Base-by-base conservation (phyloP, 2,888 invertebrate genomes). In the Campopleginae sp. region DNA sequence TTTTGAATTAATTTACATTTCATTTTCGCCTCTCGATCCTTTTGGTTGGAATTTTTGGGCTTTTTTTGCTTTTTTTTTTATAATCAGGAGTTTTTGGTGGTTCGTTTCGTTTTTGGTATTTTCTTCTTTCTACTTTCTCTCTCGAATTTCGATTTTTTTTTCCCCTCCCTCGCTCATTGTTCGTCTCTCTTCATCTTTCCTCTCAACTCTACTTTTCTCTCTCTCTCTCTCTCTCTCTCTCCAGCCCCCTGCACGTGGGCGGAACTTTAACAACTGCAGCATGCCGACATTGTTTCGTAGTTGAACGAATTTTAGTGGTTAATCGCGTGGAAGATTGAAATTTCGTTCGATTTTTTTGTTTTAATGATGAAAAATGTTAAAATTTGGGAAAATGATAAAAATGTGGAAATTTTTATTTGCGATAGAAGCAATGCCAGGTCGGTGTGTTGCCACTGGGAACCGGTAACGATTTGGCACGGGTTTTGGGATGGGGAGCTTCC, bases 401-500 rank as follows among this genome's bases (percentile, higher is more conserved):
- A 27, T 58, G 1, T 58, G 58, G 6, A 58, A 10, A 6, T 14
- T 12, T 58, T 58, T 58, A 33, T 70, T 70, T 46, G 74, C 76
- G 66, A 86, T 94, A 98, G 98, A 97, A 97, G 93, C 97, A 98
- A 95, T 98, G 98, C 87, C 98, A 98, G 94, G 97, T 99, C 33
- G 99, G 98, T 31, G 98, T 99, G 2, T 95, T 99, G 85, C 99
- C 99, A 0, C 94, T 99, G 89, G 99, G 99, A 58, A 99, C 99
- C 0, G 99, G 99, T 71, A 99, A 99, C 94, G 99, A 99, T 94
- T 95, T 99, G 90, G 98, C 99, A 0, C 95, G 99, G 10, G 99
- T 99, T 6, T 94, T 98, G 23, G 99, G 99, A 54, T 99, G 99
- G 99, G 99, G 99, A 14, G 97, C 98, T 10, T 97, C 98, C 14